phyloP scores from a whole-genome alignment of 1,140 invertebrate species.

The Heliconius hewitsoni region DNA sequence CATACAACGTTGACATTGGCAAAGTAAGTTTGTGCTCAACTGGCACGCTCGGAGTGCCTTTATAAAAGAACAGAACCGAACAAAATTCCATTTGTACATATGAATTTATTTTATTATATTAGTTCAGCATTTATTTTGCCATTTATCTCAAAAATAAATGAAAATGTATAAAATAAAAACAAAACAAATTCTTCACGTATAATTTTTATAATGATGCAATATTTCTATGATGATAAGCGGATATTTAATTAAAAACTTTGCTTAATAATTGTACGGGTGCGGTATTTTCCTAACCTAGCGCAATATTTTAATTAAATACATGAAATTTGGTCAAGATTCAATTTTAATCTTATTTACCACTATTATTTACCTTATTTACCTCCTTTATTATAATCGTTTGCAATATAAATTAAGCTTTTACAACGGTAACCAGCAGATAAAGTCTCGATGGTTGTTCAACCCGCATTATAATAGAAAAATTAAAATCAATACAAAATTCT shows the following conservation, averaged over 20 bases:
- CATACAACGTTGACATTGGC: no score
- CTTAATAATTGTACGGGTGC: neutral
- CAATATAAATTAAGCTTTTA: neutral
- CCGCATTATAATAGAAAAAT: neutral
- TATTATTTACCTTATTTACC: neutral
- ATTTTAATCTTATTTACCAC: neutral
- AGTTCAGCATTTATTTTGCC: no score
- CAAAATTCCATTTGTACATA: no score
- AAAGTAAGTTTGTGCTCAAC: no score
- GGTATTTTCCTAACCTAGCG: conserved; percentile 22
- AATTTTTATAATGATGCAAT: no score
- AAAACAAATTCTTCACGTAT: no score
- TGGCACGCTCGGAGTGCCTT: no score
- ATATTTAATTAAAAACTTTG: conserved; percentile 13
- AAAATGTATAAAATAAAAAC: neutral
- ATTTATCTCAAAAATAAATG: no score
- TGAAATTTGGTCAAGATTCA: conserved; percentile 25
- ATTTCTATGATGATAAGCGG: neutral
- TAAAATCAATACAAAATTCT: neutral
- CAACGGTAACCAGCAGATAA: neutral
- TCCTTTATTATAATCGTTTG: neutral
- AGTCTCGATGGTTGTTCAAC: neutral
- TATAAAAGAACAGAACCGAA: no score
- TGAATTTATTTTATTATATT: no score
- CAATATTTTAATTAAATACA: conserved; percentile 27